Base-by-base conservation (phyloP, 2,888 invertebrate genomes). In the Autographa gamma region DNA sequence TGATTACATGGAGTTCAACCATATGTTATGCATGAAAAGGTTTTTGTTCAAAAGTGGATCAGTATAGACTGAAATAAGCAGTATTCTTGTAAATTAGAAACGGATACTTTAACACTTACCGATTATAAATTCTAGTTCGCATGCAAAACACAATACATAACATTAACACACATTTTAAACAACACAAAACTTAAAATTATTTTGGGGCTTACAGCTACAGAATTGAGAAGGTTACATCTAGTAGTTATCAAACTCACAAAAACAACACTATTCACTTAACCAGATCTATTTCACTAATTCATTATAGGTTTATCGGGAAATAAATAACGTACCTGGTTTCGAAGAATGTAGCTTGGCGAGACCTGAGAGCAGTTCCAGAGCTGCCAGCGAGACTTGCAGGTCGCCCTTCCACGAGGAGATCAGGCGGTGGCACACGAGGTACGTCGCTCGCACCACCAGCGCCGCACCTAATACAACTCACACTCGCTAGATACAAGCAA, bases 331-430 rank as follows among this genome's bases (percentile, higher is more conserved):
- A 98, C 98, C 98, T 93, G 98, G 98, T 91, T 98, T 98, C 56
- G 97, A 97, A 70, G 98, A 98, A 84, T 98, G 97, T n/a, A 98
- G 97, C 85, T 98, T 97, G 25, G 99, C 99, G 65, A 99, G 96
- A 11, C 99, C 99, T 8, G 98, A 97, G 0, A 99, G 96, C 66
- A 99, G 96, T 92, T 99, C 99, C 76, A 99, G 94, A 0, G 99
- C 99, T 0, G 99, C 99, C 69, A 99, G 93, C 0, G 99, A 99
- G 54, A 99, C 98, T 89, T 98, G 99, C 73, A 99, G 95, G 93
- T 99, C 99, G 0, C 98, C 97, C 94, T 99, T 99, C 99, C 99
- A 99, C 0, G 98, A 98, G 0, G 99, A 98, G 89, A 99, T 99
- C 72, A 99, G 96, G 31, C 99, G 97, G 92, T 99, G 99, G 89